Conservation (phyloP, 2,113 vertebrate species). For the Egretta garzetta region DNA sequence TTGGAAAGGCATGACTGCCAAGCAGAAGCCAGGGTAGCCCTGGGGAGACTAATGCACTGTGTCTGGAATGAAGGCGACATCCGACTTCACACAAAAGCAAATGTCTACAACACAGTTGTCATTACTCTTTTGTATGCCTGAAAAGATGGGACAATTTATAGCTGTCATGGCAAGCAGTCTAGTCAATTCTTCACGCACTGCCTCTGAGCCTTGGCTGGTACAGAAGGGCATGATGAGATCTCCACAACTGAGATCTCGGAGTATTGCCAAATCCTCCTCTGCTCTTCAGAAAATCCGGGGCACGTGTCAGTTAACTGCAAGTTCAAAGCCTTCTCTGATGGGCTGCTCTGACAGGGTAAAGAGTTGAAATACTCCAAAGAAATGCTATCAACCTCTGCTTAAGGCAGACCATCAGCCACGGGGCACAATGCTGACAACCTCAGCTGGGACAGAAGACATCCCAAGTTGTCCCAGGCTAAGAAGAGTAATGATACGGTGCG, state of each 20-base stretch:
- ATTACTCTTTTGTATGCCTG: slow-evolving; percentile 34
- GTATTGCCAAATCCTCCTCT: neutral
- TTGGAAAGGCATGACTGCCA: neutral
- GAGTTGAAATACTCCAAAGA: neutral
- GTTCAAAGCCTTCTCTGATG: neutral
- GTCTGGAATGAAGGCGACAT: slow-evolving; percentile 23
- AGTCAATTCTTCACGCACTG: neutral
- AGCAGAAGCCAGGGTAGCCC: slow-evolving; percentile 7
- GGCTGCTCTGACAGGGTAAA: neutral
- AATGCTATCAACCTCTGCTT: neutral
- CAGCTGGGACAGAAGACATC: neutral
- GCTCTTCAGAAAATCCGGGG: neutral
- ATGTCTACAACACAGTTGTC: slow-evolving; percentile 45
- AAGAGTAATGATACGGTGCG: rapidly evolving
- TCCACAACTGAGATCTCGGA: neutral
- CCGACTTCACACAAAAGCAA: slow-evolving; percentile 36
- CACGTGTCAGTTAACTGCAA: neutral
- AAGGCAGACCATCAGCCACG: neutral
- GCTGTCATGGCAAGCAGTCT: slow-evolving; percentile 3
- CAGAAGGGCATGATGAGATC: neutral
- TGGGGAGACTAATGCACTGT: slow-evolving; percentile 8
- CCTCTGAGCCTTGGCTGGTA: neutral
- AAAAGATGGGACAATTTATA: slow-evolving; percentile 23
- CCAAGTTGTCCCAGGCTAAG: neutral
- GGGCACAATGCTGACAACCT: neutral